Base-by-base conservation (phyloP, 1,140 invertebrate genomes). In the Drosophila sp. region DNA sequence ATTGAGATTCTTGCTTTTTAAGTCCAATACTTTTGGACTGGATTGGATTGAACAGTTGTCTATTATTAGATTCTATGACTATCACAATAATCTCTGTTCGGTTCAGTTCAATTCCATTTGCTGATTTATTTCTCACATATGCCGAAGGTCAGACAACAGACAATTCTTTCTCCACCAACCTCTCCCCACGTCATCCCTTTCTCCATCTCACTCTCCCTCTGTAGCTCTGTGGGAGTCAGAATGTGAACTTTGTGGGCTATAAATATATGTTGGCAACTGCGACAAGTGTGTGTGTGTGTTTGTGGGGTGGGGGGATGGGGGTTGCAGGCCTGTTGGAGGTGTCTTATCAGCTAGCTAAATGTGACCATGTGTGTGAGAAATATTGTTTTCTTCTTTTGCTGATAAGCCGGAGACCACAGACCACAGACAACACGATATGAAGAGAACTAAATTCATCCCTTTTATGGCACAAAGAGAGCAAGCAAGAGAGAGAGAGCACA, bases 211-310 rank as follows among this genome's bases (percentile, higher is more conserved):
- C 17, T 44, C n/a, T 17, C 0, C 17, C 17, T 23, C 8, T 27
- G 57, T 33, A 27, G 66, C 72, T 57, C 72, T 63, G 72, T 69
- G 73, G 73, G 72, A 76, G 73, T 54, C 72, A 69, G 54, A 29
- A 60, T 50, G 7, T 50, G 44, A 50, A 27, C 44, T 50, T 50
- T 50, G 57, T 27, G 25, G 25, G 29, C 62, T 75, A 67, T 74
- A 75, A 75, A 75, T 67, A 75, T 68, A 47, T 50, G 44, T 50
- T 27, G 44, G 44, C 44, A 47, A 25, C 23, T 25, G 23, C 44
- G 44, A 50, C 44, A 50, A 50, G 23, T 50, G 44, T 3, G 32
- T 11, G 57, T 25, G 38, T 17, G 17, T 17, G 17, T 17, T 17
- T 17, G 17, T 17, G 17, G 17, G 50, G 25, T 33, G 57, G 40